These are phyloP conservation scores for Malurus elegans DNA, from an alignment of 2,113 vertebrate species.

Conservation along the genomic window DNA sequence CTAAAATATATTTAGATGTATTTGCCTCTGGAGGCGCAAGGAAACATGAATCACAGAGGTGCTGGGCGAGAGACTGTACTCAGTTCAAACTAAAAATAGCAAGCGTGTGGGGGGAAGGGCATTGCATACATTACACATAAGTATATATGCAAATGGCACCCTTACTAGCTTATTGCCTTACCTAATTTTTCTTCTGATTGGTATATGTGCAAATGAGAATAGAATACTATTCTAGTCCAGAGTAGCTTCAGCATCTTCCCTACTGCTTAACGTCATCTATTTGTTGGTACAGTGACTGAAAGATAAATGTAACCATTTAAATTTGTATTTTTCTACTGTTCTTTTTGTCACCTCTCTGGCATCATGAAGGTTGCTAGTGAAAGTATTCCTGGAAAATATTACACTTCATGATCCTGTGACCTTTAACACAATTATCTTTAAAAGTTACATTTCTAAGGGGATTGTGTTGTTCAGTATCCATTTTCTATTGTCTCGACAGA, in stretches of 20 bases:
- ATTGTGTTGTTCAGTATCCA: not conserved
- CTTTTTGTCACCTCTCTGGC: not conserved
- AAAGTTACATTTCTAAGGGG: not conserved
- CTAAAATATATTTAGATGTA: not conserved
- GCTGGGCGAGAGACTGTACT: not conserved
- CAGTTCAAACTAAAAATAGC: slow-evolving; percentile 18
- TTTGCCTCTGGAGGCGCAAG: not conserved
- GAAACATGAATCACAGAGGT: not conserved
- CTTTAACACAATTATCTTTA: not conserved
- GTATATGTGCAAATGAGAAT: not conserved
- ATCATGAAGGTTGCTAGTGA: not conserved
- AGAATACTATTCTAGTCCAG: not conserved
- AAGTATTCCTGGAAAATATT: not conserved
- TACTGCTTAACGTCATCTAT: not conserved
- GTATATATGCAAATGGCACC: not conserved
- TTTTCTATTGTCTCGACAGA: not conserved
- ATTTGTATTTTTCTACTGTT: not conserved
- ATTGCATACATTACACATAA: not conserved
- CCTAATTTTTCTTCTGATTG: not conserved
- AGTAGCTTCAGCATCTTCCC: not conserved
- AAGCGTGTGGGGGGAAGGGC: rapidly evolving
- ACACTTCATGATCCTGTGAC: not conserved
- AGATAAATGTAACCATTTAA: not conserved
- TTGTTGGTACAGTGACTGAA: not conserved
- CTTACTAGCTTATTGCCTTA: not conserved